Conservation (phyloP, 2,113 vertebrate species). For the Gallinago media region DNA sequence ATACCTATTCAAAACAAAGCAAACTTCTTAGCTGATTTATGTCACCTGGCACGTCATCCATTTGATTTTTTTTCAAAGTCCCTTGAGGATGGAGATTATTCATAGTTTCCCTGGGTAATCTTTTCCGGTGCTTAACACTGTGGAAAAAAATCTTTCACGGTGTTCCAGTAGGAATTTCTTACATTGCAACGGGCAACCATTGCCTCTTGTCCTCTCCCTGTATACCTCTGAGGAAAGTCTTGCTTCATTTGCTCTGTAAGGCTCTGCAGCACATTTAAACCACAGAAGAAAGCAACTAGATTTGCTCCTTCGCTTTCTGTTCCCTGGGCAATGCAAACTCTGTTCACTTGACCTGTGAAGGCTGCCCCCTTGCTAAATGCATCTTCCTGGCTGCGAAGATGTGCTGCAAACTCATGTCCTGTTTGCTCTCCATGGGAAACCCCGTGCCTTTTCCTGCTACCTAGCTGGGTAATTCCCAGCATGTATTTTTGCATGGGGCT, state of each 20-base stretch:
- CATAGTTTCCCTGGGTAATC: not conserved
- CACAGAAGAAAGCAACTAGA: not conserved
- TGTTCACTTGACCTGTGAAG: rapidly evolving
- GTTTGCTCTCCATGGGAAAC: not conserved
- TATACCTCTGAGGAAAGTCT: not conserved
- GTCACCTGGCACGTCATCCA: not conserved
- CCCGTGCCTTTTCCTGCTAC: not conserved
- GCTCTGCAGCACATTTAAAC: not conserved
- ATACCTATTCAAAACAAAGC: not conserved
- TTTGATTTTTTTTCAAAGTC: not conserved
- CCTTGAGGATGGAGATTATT: not conserved
- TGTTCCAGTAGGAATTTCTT: not conserved
- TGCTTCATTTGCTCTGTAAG: not conserved
- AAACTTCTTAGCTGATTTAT: not conserved
- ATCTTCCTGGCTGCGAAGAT: not conserved
- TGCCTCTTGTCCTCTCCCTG: not conserved
- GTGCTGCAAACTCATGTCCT: rapidly evolving
- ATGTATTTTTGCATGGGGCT: not conserved
- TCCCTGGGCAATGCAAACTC: not conserved
- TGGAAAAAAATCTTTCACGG: not conserved
- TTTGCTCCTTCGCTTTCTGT: not conserved
- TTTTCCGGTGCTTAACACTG: not conserved
- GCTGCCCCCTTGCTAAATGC: not conserved
- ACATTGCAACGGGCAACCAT: rapidly evolving
- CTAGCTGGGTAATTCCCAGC: not conserved